A percentile compares a stretch with the other conserved stretches of the same genome.
phyloP scores from a whole-genome alignment of 2,113 vertebrate species.

The Oophaga pumilio region DNA sequence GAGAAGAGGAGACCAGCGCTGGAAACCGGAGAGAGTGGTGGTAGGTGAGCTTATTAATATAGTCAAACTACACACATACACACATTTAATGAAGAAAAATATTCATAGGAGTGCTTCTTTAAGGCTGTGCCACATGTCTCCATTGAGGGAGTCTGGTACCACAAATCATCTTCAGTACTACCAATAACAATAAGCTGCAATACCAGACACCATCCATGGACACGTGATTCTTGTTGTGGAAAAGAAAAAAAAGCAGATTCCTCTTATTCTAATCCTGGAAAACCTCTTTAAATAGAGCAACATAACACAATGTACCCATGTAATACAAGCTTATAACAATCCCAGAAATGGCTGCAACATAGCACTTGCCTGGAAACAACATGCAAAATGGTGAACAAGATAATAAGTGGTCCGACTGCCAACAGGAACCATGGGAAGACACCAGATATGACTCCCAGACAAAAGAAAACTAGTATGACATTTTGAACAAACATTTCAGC shows the following conservation, averaged over 20 bases:
- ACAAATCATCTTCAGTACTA: too few species aligned
- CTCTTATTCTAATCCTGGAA: neutral
- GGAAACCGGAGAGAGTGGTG: too few species aligned
- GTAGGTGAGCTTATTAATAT: too few species aligned
- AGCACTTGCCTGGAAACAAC: slow-evolving; percentile 79
- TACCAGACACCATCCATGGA: too few species aligned
- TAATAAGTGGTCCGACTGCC: slow-evolving; percentile 82
- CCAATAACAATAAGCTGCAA: too few species aligned
- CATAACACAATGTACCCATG: neutral
- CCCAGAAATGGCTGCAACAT: neutral
- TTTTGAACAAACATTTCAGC: slow-evolving; percentile 95
- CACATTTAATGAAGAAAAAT: too few species aligned
- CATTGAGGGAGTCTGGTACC: too few species aligned
- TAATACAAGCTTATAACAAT: neutral
- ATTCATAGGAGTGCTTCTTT: too few species aligned
- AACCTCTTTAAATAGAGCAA: neutral
- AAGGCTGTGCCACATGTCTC: too few species aligned
- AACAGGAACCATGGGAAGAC: slow-evolving; percentile 93
- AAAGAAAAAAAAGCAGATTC: neutral
- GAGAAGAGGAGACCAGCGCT: too few species aligned
- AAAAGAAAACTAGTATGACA: slow-evolving; percentile 89
- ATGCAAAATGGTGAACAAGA: slow-evolving; percentile 83
- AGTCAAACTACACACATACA: too few species aligned
- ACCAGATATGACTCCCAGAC: slow-evolving; percentile 82
- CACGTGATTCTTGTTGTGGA: too few species aligned